A percentile compares a stretch with the other conserved stretches of the same genome.
Conservation (phyloP, 2,888 invertebrate species). For the Ormyrus pomaceus region DNA sequence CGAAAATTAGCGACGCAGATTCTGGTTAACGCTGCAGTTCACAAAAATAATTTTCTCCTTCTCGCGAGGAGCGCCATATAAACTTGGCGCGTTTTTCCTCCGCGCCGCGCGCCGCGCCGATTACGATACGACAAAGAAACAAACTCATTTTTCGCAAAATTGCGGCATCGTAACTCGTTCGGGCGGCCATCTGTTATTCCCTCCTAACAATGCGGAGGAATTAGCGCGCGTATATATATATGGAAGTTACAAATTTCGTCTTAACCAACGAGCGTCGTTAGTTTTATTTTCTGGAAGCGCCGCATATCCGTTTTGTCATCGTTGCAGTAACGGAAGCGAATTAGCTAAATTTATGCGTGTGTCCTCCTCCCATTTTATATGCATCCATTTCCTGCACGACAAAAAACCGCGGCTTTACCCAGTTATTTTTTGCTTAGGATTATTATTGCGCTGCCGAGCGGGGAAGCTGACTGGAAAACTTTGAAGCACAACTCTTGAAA, state of each 20-base stretch:
- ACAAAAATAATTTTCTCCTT: slow-evolving; percentile 45
- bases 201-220: slow-evolving; percentile 7
- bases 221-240: slow-evolving; percentile 8
- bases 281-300: no score
- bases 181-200: slow-evolving; percentile 13
- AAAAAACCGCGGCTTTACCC: background rate
- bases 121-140: slow-evolving; percentile 7
- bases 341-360: no score
- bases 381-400: background rate
- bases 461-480: no score
- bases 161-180: slow-evolving; percentile 16
- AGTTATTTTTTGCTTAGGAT: background rate
- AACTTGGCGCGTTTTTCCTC: background rate
- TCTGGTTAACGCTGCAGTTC: slow-evolving; percentile 41
- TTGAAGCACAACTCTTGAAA: no score
- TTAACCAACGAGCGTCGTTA: no score
- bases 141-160: slow-evolving; percentile 22
- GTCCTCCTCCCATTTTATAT: background rate
- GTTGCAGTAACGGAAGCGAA: background rate
- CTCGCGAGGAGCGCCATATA: background rate
- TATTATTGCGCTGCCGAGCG: no score
- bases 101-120: no score
- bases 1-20: slow-evolving; percentile 48
- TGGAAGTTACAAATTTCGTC: no score
- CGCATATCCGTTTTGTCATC: background rate